Conservation (phyloP, 1,140 invertebrate genomes). For the Tetramorium parvispinum region DNA sequence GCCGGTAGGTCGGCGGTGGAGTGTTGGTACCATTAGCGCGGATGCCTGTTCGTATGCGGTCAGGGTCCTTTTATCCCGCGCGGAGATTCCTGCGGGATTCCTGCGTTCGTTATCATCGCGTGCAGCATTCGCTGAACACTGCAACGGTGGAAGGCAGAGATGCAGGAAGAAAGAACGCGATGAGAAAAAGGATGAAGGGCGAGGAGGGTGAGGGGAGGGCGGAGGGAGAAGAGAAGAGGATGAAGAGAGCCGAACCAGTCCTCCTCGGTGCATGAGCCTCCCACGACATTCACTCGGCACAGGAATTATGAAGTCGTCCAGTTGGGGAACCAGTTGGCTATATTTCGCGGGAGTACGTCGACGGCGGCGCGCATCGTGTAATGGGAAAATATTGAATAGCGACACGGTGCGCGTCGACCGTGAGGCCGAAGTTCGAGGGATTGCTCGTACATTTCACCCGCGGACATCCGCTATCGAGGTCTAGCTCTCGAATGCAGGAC, state of each 20-base stretch:
- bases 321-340: slow-evolving; percentile 76
- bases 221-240: not conserved
- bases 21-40: slow-evolving; percentile 84
- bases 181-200: slow-evolving; percentile 53
- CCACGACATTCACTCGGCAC: slow-evolving; percentile 77
- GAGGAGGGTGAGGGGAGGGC: not conserved
- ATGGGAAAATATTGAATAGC: slow-evolving; percentile 76
- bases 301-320: slow-evolving; percentile 83
- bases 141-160: slow-evolving; percentile 67
- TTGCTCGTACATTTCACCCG: slow-evolving; percentile 68
- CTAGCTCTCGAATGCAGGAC: not conserved
- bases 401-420: slow-evolving; percentile 66
- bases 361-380: slow-evolving; percentile 67
- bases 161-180: slow-evolving; percentile 66
- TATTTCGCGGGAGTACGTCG: slow-evolving; percentile 75
- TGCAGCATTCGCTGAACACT: slow-evolving; percentile 68
- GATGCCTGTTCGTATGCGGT: slow-evolving; percentile 80
- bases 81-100: slow-evolving; percentile 82
- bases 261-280: slow-evolving; percentile 74
- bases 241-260: slow-evolving; percentile 68
- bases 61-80: slow-evolving; percentile 81
- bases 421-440: slow-evolving; percentile 61
- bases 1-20: slow-evolving; percentile 75
- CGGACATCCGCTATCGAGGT: slow-evolving; percentile 67
- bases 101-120: slow-evolving; percentile 79